Base-by-base conservation (phyloP, 2,888 invertebrate species). In the Dynastes hyllus region DNA sequence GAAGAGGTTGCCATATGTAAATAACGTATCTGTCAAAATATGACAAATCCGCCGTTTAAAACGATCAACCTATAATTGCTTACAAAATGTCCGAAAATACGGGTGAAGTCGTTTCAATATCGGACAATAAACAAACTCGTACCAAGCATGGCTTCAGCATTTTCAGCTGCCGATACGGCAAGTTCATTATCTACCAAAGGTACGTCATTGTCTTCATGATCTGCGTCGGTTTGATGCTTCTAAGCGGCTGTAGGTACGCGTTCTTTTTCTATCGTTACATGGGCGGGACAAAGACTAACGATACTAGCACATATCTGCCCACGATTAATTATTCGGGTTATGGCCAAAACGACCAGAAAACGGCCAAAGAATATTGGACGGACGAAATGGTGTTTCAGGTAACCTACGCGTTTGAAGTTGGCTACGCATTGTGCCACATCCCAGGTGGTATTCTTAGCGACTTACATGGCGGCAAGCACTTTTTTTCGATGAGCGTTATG, bases 381-480 rank as follows among this genome's bases (percentile, higher is more conserved):
- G 40, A 8, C 16, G 40, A 13, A 66, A n/a, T 16, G 37, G 22
- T 40, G 16, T 66, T 5, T 66, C 40, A 50, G 0, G 50, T 69
- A 2, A 22, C 27, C 22, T 22, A 45, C 50, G 45, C 69, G 2
- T 55, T 69, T 67, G 13, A 40, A 29, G 37, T 40, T 32, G 70
- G 70, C 1, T 50, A 65, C 29, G 32, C 55, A 2, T 6, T 71
- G 3, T 45, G 55, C 6, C 79, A 80, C 27, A 13, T 80, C 13
- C 77, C 75, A n/a, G 32, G 16, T 37, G 79, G 79, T 2, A 37
- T 67, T 0, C n/a, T 66, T 2, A 58, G 67, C 61, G 79, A 80
- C 32, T n/a, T 78, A 9, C 27, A 61, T 29, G 79, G 79, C n/a
- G 65, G 53, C 5, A 80, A 73, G 51, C 63, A 77, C 22, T 55